phyloP scores from a whole-genome alignment of 2,888 invertebrate genomes.

The Perdita meconis region DNA sequence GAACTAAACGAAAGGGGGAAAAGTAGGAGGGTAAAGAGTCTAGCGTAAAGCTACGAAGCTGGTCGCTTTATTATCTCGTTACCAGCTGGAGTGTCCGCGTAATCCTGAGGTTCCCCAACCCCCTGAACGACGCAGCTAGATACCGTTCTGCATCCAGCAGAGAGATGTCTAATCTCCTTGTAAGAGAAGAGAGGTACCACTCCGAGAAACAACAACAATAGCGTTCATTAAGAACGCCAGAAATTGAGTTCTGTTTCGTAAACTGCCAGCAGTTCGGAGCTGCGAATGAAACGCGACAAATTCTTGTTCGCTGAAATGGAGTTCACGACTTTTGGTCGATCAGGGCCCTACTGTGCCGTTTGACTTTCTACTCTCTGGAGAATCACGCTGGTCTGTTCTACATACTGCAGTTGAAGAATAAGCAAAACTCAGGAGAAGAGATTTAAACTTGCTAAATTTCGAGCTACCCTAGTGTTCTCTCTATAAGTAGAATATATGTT shows the following conservation, averaged over 20 bases:
- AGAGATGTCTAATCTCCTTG: conserved; percentile 53
- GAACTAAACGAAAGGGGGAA: conserved; percentile 9
- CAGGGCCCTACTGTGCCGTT: too few relatives aligned
- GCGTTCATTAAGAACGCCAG: conserved; percentile 76
- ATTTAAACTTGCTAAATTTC: too few relatives aligned
- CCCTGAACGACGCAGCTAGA: conserved; percentile 27
- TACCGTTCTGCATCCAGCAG: conserved; percentile 48
- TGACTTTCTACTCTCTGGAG: too few relatives aligned
- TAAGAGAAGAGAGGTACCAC: conserved; percentile 15
- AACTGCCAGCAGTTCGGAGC: conserved; percentile 55
- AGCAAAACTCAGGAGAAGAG: too few relatives aligned
- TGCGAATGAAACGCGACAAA: too few relatives aligned
- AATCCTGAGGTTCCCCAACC: conserved; percentile 66
- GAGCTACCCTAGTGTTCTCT: too few relatives aligned
- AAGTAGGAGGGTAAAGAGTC: conserved; percentile 56
- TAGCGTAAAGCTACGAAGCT: conserved; percentile 67
- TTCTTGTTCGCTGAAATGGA: too few relatives aligned
- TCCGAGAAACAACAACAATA: conserved; percentile 67
- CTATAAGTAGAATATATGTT: too few relatives aligned
- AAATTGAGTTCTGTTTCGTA: conserved; percentile 72
- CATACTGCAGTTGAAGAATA: conserved; percentile 6
- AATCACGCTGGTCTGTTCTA: too few relatives aligned
- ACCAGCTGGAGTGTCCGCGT: conserved; percentile 68
- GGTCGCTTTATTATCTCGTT: conserved; percentile 77
- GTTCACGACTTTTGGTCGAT: too few relatives aligned